Base-by-base conservation (phyloP, 1,140 invertebrate species). In the Popillia japonica region DNA sequence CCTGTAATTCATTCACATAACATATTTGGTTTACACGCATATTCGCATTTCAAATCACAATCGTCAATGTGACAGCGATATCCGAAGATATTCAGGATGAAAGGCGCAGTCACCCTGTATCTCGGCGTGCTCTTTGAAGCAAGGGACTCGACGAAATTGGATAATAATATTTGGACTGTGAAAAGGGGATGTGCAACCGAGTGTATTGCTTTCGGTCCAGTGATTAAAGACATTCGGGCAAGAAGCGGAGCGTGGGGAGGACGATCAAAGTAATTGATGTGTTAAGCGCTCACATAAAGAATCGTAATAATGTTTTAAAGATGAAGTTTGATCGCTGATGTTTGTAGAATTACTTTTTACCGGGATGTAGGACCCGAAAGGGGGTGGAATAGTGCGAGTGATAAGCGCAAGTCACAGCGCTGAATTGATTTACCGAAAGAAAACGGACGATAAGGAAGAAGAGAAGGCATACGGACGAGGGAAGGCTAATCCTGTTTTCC, bases 141-240 rank as follows among this genome's bases (percentile, higher is more conserved):
- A 55, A 17, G 14, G 14, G 14, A 55, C 48, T 55, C 48, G 61
- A 34, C 61, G 61, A 68, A 68, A 68, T 68, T 22, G 61, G 61
- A 68, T 68, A 34, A 68, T 68, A 34, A 68, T 68, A 68, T 68
- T 68, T 68, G 61, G 61, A 68, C 61, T 68, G 61, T 68, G 61
- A 68, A 68, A 68, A 68, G 61, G 61, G 61, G 61, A 22, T 68
- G 61, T 34, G 61, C 61, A 68, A 22, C 61, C 22, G 61, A 68
- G 61, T 34, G 61, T 68, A 27, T 34, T 34, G 61, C 22, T 68
- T 68, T 34, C 61, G 61, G 61, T 68, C 61, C 61, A 27, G 22
- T 20, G 61, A 68, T 68, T 68, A 68, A 68, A 68, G 61, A 68
- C 61, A 68, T 68, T 68, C 61, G 61, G 61, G 22, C 61, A 68